Evolutionary conservation across 2,888 invertebrate species (phyloP), one percentile per base, ranked within the genome.

Genomic region (Tubulanus polymorphus): DNA sequence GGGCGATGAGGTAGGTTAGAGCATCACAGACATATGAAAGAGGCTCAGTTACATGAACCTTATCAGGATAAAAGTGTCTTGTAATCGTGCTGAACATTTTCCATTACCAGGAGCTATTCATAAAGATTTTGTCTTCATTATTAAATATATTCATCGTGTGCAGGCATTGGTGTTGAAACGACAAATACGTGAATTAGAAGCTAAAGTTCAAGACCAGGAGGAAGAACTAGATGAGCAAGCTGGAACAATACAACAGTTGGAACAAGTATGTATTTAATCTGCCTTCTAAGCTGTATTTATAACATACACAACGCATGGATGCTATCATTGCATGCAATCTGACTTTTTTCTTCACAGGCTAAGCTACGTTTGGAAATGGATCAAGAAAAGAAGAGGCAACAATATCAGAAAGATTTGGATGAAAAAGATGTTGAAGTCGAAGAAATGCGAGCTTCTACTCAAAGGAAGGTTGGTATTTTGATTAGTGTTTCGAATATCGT

Each of bases 141-240:
- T n/a, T n/a, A n/a, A n/a, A n/a, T n/a, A n/a, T 37, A 25, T 37
- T 2, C 1, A 12, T 55, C 28, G 27, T 18, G 53, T 51, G 18
- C 56, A 73, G 70, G 58, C 78, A 37, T 87, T 89, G 5, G 84
- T 87, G 52, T 82, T 95, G 67, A 86, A 92, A 61, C 87, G 91
- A 67, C 85, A 86, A 23, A 91, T 91, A 75, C 87, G 91, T 63
- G 94, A 95, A 65, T 84, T 93, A 59, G 94, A 95, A 78, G 83
- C 90, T 41, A 87, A 91, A 62, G 82, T 87, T 29, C 86, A 91
- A 59, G 82, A 82, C 53, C 81, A 81, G 62, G 95, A 95, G 75
- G 95, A 96, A 76, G 96, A 96, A 78, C 82, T 96, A 51, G 96
- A 96, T 73, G 96, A 97, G 75, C 85, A 94, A 74, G 93, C 94